Conservation (phyloP, 2,113 vertebrate species). For the Thalassoma bifasciatum region DNA sequence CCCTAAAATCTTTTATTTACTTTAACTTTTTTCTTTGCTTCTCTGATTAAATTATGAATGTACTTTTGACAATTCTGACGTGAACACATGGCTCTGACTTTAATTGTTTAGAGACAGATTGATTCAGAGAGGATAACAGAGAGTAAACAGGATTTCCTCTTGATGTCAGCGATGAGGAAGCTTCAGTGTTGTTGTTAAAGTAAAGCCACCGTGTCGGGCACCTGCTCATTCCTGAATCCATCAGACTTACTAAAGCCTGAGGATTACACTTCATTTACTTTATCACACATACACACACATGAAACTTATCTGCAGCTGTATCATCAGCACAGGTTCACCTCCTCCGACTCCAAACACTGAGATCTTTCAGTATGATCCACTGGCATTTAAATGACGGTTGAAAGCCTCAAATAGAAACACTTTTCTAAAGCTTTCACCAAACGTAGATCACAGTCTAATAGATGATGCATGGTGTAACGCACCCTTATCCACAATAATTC, state of each 20-base stretch:
- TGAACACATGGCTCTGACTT: no score
- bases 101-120: no score
- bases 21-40: no score
- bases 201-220: constrained; percentile 42
- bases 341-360: constrained; percentile 22
- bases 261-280: constrained; percentile 27
- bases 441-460: background rate
- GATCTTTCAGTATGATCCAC: constrained; percentile 20
- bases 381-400: constrained; percentile 6
- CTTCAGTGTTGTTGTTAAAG: constrained; percentile 33
- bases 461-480: background rate
- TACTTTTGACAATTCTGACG: no score
- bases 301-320: constrained; percentile 8
- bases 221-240: constrained; percentile 21
- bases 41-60: no score
- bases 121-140: background rate
- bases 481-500: constrained; percentile 4
- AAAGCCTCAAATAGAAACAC: constrained; percentile 4
- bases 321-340: constrained; percentile 32
- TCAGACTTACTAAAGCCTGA: constrained; percentile 14
- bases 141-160: constrained; percentile 5
- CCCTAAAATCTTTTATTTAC: background rate
- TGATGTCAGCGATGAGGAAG: constrained; percentile 2
- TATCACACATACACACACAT: constrained; percentile 23
- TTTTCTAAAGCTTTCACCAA: background rate